A percentile compares a stretch with the other conserved stretches of the same genome.
Conservation (phyloP, 2,888 invertebrate species). For the Chalcosyrphus nemorum region DNA sequence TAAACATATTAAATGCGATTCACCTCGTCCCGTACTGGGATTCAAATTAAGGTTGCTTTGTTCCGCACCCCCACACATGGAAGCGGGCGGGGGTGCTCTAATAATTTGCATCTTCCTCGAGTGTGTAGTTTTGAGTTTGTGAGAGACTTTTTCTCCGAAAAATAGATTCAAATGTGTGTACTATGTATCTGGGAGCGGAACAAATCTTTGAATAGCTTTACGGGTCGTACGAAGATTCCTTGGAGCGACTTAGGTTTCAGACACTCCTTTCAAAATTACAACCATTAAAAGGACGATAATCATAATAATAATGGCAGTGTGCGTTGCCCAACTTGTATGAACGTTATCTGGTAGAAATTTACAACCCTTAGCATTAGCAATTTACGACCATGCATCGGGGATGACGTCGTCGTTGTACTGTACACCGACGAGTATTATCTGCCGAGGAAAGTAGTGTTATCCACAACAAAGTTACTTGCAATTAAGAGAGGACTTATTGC, state of each 20-base stretch:
- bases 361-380: conserved; percentile 63
- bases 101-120: conserved; percentile 63
- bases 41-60: conserved; percentile 67
- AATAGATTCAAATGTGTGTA: conserved; percentile 70
- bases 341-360: conserved; percentile 64
- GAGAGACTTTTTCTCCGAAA: conserved; percentile 54
- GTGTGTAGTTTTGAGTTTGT: conserved; percentile 34
- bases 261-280: conserved; percentile 65
- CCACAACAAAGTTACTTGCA: conserved; percentile 63
- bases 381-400: conserved; percentile 60
- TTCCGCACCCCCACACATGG: conserved; percentile 45
- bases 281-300: conserved; percentile 71
- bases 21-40: conserved; percentile 55
- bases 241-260: conserved; percentile 24
- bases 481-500: conserved; percentile 67
- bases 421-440: conserved; percentile 2
- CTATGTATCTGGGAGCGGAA: conserved; percentile 42
- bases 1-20: conserved; percentile 72
- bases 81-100: conserved; percentile 8
- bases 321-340: conserved; percentile 27
- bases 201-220: conserved; percentile 68
- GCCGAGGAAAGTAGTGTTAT: conserved; percentile 23
- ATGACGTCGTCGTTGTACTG: conserved; percentile 2
- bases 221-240: conserved; percentile 57
- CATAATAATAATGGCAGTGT: conserved; percentile 64